These are phyloP conservation scores for Lepidonotus clava DNA, from an alignment of 2,888 invertebrate genomes.

Conservation along the genomic window DNA sequence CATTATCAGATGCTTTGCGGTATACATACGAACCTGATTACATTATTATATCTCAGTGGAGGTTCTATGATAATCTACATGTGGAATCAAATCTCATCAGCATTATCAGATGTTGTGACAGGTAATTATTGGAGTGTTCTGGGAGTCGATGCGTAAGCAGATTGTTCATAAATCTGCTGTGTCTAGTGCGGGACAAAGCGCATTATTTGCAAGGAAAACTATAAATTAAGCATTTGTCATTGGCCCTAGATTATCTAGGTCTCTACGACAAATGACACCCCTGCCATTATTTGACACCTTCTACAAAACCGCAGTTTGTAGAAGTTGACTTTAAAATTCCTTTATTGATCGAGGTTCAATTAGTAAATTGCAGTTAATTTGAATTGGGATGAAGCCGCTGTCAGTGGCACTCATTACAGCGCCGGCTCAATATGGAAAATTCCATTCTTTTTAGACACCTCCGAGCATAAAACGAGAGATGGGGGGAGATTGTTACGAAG, in stretches of 20 bases:
- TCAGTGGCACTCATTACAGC: slow-evolving; percentile 1
- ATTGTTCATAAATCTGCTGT: background rate
- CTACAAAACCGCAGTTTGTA: background rate
- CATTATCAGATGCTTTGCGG: too few species aligned
- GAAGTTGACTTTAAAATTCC: background rate
- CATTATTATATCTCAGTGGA: background rate
- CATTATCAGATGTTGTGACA: background rate
- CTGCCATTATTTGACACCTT: background rate
- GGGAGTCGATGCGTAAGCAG: background rate
- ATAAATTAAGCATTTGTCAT: too few species aligned
- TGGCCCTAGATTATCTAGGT: too few species aligned
- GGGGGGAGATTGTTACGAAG: background rate
- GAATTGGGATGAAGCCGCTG: slow-evolving; percentile 1
- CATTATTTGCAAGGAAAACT: too few species aligned
- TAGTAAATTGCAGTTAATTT: slow-evolving; percentile 23
- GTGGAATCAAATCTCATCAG: background rate
- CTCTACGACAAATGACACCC: too few species aligned
- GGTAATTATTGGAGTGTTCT: background rate
- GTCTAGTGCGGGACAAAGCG: too few species aligned
- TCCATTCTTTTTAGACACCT: background rate
- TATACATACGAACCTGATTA: background rate
- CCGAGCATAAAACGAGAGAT: background rate
- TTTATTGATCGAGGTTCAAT: slow-evolving; percentile 23
- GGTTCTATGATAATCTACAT: background rate
- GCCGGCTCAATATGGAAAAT: background rate